A percentile compares a stretch with the other conserved stretches of the same genome.
phyloP scores from a whole-genome alignment of 1,140 invertebrate species.

The Melitaea cinxia region DNA sequence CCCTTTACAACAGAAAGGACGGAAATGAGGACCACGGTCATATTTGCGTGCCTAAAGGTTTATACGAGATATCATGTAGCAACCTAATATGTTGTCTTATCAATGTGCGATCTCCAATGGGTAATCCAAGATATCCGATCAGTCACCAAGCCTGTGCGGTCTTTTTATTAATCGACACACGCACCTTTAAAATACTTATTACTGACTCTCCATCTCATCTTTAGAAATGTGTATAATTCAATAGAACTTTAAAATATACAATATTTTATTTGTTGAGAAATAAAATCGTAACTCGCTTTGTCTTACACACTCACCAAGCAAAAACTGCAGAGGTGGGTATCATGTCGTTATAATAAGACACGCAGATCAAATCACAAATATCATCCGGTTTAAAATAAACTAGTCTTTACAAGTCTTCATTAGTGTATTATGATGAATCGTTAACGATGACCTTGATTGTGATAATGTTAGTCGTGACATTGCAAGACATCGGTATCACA shows the following conservation, averaged over 20 bases:
- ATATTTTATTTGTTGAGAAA: too few species aligned
- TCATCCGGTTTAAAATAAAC: neutral
- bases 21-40: slow-evolving; percentile 28
- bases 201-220: too few species aligned
- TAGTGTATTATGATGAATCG: neutral
- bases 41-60: slow-evolving; percentile 39
- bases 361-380: too few species aligned
- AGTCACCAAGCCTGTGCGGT: slow-evolving; percentile 39
- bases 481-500: neutral
- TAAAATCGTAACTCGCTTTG: too few species aligned
- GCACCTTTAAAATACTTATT: slow-evolving; percentile 15
- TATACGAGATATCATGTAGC: slow-evolving; percentile 39
- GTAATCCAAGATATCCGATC: slow-evolving; percentile 39
- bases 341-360: too few species aligned
- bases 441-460: neutral
- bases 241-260: too few species aligned
- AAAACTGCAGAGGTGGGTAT: too few species aligned
- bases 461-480: neutral
- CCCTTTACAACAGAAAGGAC: slow-evolving; percentile 27
- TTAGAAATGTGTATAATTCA: too few species aligned
- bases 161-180: slow-evolving; percentile 24
- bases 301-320: too few species aligned
- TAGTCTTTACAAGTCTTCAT: neutral
- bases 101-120: slow-evolving; percentile 32
- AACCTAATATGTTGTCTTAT: slow-evolving; percentile 35